A percentile compares a stretch with the other conserved stretches of the same genome.
phyloP scores from a whole-genome alignment of 2,888 invertebrate species.

The Sphecodes monilicornis region DNA sequence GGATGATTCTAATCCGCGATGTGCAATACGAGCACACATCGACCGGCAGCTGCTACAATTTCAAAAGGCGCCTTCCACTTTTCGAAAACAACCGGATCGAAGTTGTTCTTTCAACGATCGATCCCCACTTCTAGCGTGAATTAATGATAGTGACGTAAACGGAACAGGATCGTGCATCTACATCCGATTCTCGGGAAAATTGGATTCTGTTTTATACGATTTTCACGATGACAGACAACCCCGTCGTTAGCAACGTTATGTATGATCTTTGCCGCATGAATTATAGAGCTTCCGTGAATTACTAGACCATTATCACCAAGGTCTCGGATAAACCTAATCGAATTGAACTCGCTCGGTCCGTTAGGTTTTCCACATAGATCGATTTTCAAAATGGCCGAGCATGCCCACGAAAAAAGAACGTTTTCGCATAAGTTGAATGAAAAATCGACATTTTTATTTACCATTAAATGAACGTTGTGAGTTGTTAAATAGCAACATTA shows the following conservation, averaged over 20 bases:
- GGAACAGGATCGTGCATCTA: neutral
- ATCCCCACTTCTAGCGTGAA: too few relatives aligned
- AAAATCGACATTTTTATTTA: too few relatives aligned
- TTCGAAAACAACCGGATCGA: neutral
- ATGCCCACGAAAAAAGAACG: neutral
- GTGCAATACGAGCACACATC: conserved; percentile 67
- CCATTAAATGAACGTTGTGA: too few relatives aligned
- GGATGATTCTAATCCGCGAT: conserved; percentile 73
- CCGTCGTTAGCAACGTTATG: conserved; percentile 51
- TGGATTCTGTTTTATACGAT: neutral
- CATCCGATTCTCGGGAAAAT: neutral
- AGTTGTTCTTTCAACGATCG: too few relatives aligned
- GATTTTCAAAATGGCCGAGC: neutral
- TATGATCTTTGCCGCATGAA: conserved; percentile 57
- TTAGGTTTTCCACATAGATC: neutral
- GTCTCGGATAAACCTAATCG: conserved; percentile 54
- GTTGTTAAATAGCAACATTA: too few relatives aligned
- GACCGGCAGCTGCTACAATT: conserved; percentile 20
- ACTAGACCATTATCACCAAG: conserved; percentile 63
- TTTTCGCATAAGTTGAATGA: too few relatives aligned
- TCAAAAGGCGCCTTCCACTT: conserved; percentile 19
- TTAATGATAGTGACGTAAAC: conserved; percentile 52
- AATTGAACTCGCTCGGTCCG: conserved; percentile 40
- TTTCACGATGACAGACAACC: conserved; percentile 32
- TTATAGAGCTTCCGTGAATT: conserved; percentile 67